A percentile compares a stretch with the other conserved stretches of the same genome.
Evolutionary conservation across 2,113 vertebrate species (phyloP).

Genomic region (Takifugu flavidus): DNA sequence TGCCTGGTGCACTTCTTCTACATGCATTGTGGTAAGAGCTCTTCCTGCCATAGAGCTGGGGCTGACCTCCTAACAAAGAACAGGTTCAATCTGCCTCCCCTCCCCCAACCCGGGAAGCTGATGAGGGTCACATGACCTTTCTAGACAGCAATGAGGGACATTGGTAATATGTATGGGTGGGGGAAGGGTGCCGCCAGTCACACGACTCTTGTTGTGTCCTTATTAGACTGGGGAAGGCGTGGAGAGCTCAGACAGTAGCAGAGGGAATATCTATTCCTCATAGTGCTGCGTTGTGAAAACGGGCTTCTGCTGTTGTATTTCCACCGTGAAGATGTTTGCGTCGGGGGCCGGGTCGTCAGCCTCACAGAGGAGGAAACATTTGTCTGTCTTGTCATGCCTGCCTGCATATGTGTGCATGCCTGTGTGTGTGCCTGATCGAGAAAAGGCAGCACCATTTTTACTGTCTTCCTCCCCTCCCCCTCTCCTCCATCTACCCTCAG

Average conservation of each 20-base stretch:
- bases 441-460: conserved; percentile 47
- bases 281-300: conserved; percentile 41
- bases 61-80: conserved; percentile 89
- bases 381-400: conserved; percentile 10
- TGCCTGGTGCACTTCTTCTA: conserved; percentile 67
- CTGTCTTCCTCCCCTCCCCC: conserved; percentile 52
- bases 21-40: conserved; percentile 69
- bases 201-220: conserved; percentile 64
- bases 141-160: conserved; percentile 78
- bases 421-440: conserved; percentile 12
- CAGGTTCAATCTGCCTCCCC: conserved; percentile 80
- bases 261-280: conserved; percentile 55
- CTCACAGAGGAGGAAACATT: conserved; percentile 24
- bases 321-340: conserved; percentile 32
- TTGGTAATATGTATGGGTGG: conserved; percentile 68
- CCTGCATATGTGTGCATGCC: not conserved
- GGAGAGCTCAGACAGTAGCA: conserved; percentile 40
- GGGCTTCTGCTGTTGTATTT: conserved; percentile 53
- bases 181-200: conserved; percentile 61
- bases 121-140: conserved; percentile 86
- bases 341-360: conserved; percentile 4
- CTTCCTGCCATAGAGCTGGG: conserved; percentile 71
- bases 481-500: conserved; percentile 32
- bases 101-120: conserved; percentile 74
- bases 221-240: conserved; percentile 48